Percentiles rank a stretch among this genome's conserved stretches.
phyloP scores from a whole-genome alignment of 2,888 invertebrate genomes.

The Xanthorhoe designata region DNA sequence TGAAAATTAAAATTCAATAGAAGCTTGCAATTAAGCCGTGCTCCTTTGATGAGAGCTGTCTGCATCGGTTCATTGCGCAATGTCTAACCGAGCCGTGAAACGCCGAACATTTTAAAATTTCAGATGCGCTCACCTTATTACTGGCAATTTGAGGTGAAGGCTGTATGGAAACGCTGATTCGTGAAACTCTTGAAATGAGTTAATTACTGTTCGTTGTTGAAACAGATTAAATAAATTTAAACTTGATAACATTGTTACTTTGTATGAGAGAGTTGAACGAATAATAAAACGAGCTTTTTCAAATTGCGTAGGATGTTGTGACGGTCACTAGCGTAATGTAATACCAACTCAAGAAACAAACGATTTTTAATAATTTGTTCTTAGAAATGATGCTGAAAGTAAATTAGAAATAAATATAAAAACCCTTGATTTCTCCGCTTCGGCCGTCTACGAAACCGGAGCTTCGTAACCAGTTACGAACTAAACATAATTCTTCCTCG shows the following conservation, averaged over 20 bases:
- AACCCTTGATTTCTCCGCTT: too few species aligned
- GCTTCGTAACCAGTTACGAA: too few species aligned
- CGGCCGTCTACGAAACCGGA: too few species aligned
- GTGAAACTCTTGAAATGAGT: constrained; percentile 3
- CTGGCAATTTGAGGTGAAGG: constrained; percentile 17
- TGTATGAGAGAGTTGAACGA: not conserved
- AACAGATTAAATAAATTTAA: not conserved
- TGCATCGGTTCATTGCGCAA: constrained; percentile 62
- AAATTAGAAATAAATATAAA: too few species aligned
- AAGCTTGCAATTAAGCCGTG: constrained; percentile 60
- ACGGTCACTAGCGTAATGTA: too few species aligned
- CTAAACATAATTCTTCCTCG: too few species aligned
- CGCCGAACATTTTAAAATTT: constrained; percentile 51
- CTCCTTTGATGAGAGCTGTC: constrained; percentile 61
- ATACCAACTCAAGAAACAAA: too few species aligned
- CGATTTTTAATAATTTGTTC: too few species aligned
- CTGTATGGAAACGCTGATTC: constrained; percentile 13
- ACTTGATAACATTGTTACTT: constrained; percentile 7
- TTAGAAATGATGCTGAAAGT: too few species aligned
- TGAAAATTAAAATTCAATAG: constrained; percentile 26
- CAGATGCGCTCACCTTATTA: constrained; percentile 36
- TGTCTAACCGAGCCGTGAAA: constrained; percentile 58
- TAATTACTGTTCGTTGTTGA: constrained; percentile 8
- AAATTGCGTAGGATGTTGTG: too few species aligned
- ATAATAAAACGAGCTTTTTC: too few species aligned